Percentiles rank a stretch among this genome's conserved stretches.
Evolutionary conservation across 2,113 vertebrate species (phyloP).

Genomic region (Pterocles burchelli): DNA sequence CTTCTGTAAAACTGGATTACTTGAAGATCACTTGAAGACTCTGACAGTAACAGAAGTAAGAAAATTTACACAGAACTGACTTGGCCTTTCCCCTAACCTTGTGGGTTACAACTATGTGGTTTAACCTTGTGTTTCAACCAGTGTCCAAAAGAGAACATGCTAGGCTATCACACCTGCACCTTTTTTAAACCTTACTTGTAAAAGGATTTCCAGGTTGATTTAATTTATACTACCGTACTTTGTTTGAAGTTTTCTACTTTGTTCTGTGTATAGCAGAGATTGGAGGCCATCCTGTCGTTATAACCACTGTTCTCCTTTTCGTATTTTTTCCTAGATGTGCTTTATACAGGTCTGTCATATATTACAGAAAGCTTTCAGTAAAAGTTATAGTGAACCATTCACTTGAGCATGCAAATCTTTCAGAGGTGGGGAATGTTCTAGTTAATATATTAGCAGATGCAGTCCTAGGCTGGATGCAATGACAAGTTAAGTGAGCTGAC

Average conservation of each 20-base stretch:
- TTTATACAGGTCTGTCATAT: neutral
- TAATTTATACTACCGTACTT: neutral
- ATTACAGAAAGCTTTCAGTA: neutral
- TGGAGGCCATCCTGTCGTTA: neutral
- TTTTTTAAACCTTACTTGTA: neutral
- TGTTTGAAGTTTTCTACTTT: neutral
- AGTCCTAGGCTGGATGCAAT: neutral
- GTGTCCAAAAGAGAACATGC: neutral
- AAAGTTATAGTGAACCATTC: neutral
- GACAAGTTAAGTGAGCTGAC: neutral
- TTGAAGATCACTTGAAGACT: neutral
- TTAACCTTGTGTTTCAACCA: neutral
- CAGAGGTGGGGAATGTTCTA: neutral
- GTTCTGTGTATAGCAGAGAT: neutral
- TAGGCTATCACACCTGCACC: neutral
- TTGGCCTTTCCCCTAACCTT: neutral
- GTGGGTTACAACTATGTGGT: neutral
- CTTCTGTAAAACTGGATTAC: neutral
- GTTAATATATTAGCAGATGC: neutral
- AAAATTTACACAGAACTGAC: neutral
- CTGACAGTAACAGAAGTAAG: neutral
- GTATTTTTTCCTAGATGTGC: neutral
- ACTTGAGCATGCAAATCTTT: neutral
- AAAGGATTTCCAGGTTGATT: neutral
- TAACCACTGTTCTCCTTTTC: neutral